These are phyloP conservation scores for Coptotermes formosanus DNA, from an alignment of 1,140 invertebrate genomes.

Conservation along the genomic window DNA sequence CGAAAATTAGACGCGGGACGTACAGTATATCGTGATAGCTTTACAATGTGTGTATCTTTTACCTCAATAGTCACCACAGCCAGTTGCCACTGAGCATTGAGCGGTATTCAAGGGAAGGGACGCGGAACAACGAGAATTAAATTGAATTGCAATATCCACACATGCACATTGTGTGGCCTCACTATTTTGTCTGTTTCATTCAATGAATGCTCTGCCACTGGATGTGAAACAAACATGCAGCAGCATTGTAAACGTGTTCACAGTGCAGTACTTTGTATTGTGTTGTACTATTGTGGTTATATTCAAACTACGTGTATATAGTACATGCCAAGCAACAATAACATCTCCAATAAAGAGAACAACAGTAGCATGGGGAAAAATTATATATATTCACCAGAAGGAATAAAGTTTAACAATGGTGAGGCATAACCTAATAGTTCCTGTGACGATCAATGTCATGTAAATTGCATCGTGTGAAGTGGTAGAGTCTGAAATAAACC, in stretches of 20 bases:
- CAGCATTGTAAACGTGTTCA: constrained; percentile 6
- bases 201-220: constrained; percentile 22
- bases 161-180: constrained; percentile 25
- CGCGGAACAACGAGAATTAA: constrained; percentile 31
- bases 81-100: constrained; percentile 13
- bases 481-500: background rate
- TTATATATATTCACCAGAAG: constrained; percentile 18
- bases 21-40: constrained; percentile 13
- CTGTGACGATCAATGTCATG: constrained; percentile 10
- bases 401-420: constrained; percentile 16
- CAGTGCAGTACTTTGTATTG: constrained; percentile 18
- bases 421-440: background rate
- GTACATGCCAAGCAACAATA: constrained; percentile 26
- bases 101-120: constrained; percentile 22
- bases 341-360: constrained; percentile 20
- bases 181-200: constrained; percentile 27
- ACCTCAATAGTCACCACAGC: constrained; percentile 17
- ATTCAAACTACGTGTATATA: background rate
- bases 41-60: constrained; percentile 27
- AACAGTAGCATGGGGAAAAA: background rate
- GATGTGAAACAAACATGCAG: constrained; percentile 3
- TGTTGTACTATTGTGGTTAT: constrained; percentile 14
- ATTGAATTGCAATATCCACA: constrained; percentile 30
- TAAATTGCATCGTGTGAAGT: constrained; percentile 2
- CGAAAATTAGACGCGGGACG: constrained; percentile 12